phyloP scores from a whole-genome alignment of 2,113 vertebrate species.

The Pygoscelis antarcticus region DNA sequence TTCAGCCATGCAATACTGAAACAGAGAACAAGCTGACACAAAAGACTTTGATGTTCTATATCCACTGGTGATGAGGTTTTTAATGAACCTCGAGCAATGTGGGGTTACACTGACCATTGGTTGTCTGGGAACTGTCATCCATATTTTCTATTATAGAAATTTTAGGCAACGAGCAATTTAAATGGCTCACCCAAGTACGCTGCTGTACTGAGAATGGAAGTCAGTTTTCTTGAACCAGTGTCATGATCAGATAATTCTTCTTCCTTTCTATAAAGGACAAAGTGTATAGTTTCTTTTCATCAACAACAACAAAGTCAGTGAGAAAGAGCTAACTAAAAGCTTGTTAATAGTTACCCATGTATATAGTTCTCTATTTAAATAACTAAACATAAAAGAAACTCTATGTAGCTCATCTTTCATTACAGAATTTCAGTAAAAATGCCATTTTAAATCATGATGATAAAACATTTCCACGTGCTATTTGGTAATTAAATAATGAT shows the following conservation, averaged over 20 bases:
- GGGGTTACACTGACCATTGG: rapidly evolving
- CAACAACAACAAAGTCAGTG: neutral
- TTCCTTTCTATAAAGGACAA: neutral
- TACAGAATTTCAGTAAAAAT: neutral
- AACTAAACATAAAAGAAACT: neutral
- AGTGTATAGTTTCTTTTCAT: neutral
- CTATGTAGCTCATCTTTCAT: neutral
- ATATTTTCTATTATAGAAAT: neutral
- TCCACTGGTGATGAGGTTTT: neutral
- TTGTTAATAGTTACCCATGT: neutral
- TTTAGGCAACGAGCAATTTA: neutral
- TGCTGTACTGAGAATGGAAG: neutral
- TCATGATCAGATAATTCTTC: too few relatives aligned
- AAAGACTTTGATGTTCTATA: neutral
- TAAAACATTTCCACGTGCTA: neutral
- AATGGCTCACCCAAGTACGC: rapidly evolving
- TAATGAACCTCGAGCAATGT: neutral
- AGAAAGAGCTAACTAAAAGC: neutral
- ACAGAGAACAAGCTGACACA: neutral
- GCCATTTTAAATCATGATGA: neutral
- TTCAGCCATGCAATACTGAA: neutral
- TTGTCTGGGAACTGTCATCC: neutral
- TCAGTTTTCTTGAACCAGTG: neutral
- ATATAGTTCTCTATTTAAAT: neutral
- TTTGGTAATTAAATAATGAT: neutral